These are phyloP conservation scores for Chaunax sp. DNA, from an alignment of 2,797 vertebrate genomes.

Conservation along the genomic window DNA sequence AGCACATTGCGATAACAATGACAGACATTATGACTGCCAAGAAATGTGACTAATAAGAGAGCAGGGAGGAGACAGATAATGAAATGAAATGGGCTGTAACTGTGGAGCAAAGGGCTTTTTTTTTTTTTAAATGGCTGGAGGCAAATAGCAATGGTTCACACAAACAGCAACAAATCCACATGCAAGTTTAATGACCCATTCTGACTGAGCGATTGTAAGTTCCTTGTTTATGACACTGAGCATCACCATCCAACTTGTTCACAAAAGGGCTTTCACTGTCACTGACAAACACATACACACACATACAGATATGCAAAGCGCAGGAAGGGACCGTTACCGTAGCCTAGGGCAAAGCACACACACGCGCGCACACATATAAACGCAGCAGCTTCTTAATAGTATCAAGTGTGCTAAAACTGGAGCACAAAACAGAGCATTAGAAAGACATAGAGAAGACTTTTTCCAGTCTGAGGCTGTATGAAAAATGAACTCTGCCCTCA, in stretches of 20 bases:
- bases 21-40: constrained; percentile 40
- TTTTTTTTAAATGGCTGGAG: constrained; percentile 43
- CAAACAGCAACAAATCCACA: constrained; percentile 55
- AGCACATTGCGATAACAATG: constrained; percentile 36
- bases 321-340: constrained; percentile 38
- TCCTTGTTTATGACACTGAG: constrained; percentile 67
- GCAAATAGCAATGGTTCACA: constrained; percentile 60
- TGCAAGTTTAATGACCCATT: constrained; percentile 67
- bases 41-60: constrained; percentile 61
- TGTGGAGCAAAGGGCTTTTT: constrained; percentile 49
- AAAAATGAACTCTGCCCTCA: constrained; percentile 42
- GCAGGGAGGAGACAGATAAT: constrained; percentile 49
- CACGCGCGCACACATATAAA: constrained; percentile 25
- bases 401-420: constrained; percentile 57
- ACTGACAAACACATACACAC: constrained; percentile 18
- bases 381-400: constrained; percentile 39
- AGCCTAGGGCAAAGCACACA: constrained; percentile 58
- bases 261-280: constrained; percentile 66
- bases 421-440: constrained; percentile 62
- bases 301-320: constrained; percentile 37
- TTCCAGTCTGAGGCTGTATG: constrained; percentile 37
- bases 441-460: constrained; percentile 44
- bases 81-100: constrained; percentile 72
- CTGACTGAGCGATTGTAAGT: constrained; percentile 72
- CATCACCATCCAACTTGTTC: constrained; percentile 60